phyloP scores from a whole-genome alignment of 2,888 invertebrate genomes.

The Deroplatys truncata region DNA sequence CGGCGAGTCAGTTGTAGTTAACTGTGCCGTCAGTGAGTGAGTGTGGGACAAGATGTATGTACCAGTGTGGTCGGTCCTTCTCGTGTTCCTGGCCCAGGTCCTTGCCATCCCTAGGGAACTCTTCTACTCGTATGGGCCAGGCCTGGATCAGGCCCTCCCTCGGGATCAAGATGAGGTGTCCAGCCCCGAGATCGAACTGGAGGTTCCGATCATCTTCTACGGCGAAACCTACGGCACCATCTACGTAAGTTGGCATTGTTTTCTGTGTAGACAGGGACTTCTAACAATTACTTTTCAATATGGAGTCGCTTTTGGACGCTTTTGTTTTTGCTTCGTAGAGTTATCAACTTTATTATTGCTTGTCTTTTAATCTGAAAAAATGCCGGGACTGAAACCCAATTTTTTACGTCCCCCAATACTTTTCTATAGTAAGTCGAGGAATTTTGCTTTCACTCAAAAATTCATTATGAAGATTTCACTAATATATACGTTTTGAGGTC shows the following conservation, averaged over 20 bases:
- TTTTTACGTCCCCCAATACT: too few relatives aligned
- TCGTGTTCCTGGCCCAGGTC: background rate
- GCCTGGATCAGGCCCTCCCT: constrained; percentile 51
- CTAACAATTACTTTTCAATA: too few relatives aligned
- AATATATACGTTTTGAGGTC: too few relatives aligned
- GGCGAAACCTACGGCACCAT: constrained; percentile 69
- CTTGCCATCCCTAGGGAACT: constrained; percentile 51
- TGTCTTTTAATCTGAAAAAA: too few relatives aligned
- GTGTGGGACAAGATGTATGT: background rate
- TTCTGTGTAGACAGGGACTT: background rate
- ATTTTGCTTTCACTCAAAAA: too few relatives aligned
- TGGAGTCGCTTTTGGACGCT: too few relatives aligned
- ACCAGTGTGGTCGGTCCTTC: background rate
- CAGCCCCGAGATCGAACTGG: constrained; percentile 60
- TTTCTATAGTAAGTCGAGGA: too few relatives aligned
- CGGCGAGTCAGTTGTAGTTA: background rate
- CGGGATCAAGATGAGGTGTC: constrained; percentile 55
- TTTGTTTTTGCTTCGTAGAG: too few relatives aligned
- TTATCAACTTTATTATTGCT: too few relatives aligned
- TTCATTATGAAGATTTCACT: too few relatives aligned
- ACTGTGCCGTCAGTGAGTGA: background rate
- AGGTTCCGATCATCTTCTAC: constrained; percentile 75
- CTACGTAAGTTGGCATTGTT: constrained; percentile 65
- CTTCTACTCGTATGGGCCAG: constrained; percentile 58
- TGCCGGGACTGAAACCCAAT: too few relatives aligned